Percentiles rank a stretch among this genome's conserved stretches.
Conservation (phyloP, 2,113 vertebrate genomes). For the Neodon shergylaensis region DNA sequence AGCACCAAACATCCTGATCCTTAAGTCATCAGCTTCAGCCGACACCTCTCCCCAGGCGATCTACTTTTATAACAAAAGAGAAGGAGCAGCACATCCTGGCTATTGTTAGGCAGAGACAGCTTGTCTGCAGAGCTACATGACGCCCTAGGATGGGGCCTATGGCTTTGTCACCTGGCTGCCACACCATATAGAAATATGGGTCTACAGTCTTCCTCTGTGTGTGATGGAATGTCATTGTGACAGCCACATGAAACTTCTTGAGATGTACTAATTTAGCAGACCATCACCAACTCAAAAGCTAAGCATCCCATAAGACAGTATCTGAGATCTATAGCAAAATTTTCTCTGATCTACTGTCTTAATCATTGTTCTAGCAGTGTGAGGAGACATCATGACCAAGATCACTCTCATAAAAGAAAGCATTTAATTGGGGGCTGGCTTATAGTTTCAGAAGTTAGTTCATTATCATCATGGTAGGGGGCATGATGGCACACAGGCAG, state of each 20-base stretch:
- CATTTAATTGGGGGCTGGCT: neutral
- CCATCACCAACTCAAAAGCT: neutral
- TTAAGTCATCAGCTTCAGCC: too few species aligned
- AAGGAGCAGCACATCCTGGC: too few species aligned
- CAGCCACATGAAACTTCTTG: neutral
- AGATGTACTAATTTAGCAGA: neutral
- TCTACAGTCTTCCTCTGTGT: neutral
- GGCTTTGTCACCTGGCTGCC: too few species aligned
- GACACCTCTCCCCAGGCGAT: too few species aligned
- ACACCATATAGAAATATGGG: too few species aligned
- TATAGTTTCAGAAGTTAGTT: neutral
- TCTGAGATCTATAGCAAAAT: neutral
- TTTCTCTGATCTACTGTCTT: neutral
- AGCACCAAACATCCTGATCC: too few species aligned
- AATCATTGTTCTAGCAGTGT: neutral
- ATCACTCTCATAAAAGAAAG: neutral
- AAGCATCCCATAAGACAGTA: neutral
- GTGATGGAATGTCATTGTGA: neutral
- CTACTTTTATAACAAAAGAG: too few species aligned
- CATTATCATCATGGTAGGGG: neutral
- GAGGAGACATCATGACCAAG: neutral
- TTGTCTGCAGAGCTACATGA: too few species aligned
- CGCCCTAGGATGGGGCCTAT: too few species aligned
- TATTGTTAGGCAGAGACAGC: too few species aligned
- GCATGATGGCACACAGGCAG: too few species aligned